Evolutionary conservation across 1,140 invertebrate species (phyloP).

Genomic region (Drosophila setifemur): DNA sequence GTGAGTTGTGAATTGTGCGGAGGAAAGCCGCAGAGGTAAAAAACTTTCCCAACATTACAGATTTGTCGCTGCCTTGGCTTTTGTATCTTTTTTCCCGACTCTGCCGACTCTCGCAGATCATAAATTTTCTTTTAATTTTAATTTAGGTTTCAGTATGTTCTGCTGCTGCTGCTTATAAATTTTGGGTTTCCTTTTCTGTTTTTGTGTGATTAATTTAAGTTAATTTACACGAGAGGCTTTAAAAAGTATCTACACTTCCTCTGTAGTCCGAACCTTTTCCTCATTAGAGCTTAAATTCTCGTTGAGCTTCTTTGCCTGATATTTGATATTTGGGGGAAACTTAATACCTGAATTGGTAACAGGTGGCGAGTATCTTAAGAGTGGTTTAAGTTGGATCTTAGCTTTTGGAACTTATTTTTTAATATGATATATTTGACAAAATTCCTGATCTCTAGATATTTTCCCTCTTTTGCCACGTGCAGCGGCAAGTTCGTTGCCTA

Average conservation of each 20-base stretch:
- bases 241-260: too few species aligned
- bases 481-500: constrained; percentile 6
- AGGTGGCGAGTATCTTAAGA: too few species aligned
- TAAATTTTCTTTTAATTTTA: constrained; percentile 73
- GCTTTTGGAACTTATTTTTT: neutral
- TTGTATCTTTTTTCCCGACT: neutral
- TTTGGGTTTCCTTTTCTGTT: neutral
- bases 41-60: constrained; percentile 67
- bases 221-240: constrained; percentile 32
- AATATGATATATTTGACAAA: too few species aligned
- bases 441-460: too few species aligned
- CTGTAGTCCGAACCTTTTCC: too few species aligned
- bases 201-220: constrained; percentile 18
- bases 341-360: too few species aligned
- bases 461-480: constrained; percentile 55
- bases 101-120: constrained; percentile 32
- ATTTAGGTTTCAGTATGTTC: constrained; percentile 31
- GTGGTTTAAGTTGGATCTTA: too few species aligned
- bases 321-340: too few species aligned
- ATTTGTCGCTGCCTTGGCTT: constrained; percentile 1
- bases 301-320: too few species aligned
- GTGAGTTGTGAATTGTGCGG: neutral
- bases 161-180: neutral
- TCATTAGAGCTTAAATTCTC: too few species aligned
- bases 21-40: constrained; percentile 38